phyloP scores from a whole-genome alignment of 2,797 vertebrate genomes.

The Caiman crocodilus region DNA sequence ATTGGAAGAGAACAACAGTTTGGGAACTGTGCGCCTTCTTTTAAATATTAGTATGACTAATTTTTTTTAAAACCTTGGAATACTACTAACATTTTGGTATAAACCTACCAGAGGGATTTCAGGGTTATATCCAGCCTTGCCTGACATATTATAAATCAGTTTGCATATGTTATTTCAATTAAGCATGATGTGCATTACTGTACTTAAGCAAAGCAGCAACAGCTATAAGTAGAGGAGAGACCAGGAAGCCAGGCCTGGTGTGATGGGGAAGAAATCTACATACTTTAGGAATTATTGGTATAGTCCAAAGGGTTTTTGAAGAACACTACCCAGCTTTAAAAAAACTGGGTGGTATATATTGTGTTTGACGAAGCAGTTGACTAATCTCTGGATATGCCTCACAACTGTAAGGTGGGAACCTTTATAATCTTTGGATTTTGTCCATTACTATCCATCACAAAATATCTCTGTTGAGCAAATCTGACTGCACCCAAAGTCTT shows the following conservation, averaged over 20 bases:
- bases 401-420: no score
- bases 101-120: slow-evolving; percentile 61
- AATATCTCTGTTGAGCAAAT: not conserved
- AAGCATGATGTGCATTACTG: not conserved
- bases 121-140: slow-evolving; percentile 28
- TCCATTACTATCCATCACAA: no score
- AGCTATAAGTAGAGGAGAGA: not conserved
- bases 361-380: no score
- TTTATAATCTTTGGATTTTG: no score
- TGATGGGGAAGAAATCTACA: fast-evolving
- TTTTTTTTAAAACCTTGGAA: slow-evolving; percentile 76
- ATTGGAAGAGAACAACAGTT: slow-evolving; percentile 76
- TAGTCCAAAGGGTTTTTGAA: not conserved
- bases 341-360: no score
- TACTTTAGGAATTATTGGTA: not conserved
- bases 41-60: slow-evolving; percentile 53
- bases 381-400: no score
- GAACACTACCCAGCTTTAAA: not conserved
- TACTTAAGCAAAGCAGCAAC: not conserved
- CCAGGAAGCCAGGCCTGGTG: fast-evolving
- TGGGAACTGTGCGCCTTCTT: slow-evolving; percentile 52
- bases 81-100: slow-evolving; percentile 51
- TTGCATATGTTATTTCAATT: not conserved
- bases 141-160: not conserved
- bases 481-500: not conserved